Evolutionary conservation across 1,140 invertebrate genomes (phyloP).

Genomic region (Drosophila malerkotliana): DNA sequence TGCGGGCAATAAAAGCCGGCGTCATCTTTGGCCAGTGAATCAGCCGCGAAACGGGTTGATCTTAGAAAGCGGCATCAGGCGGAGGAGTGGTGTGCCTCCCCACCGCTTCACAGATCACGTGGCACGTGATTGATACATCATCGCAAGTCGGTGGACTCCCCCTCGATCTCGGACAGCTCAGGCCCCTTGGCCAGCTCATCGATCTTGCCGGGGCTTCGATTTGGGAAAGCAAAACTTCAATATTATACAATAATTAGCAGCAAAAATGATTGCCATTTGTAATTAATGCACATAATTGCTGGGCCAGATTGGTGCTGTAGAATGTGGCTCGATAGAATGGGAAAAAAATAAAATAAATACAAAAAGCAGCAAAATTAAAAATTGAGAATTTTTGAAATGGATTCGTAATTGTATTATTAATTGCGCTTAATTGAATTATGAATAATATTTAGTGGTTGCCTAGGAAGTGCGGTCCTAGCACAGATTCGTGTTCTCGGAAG

Average conservation of each 20-base stretch:
- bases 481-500: conserved; percentile 70
- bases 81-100: conserved; percentile 3
- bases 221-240: conserved; percentile 76
- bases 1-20: conserved; percentile 43
- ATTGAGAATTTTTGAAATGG: conserved; percentile 70
- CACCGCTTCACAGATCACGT: conserved; percentile 4
- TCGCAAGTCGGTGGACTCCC: conserved; percentile 25
- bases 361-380: conserved; percentile 11
- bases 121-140: conserved; percentile 62
- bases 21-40: conserved; percentile 57
- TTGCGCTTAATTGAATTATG: conserved; percentile 79
- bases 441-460: conserved; percentile 63
- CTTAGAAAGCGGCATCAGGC: conserved; percentile 45
- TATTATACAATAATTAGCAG: conserved; percentile 76
- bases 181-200: conserved; percentile 24
- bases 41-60: conserved; percentile 48
- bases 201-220: conserved; percentile 24
- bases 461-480: conserved; percentile 52
- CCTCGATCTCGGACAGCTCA: conserved; percentile 5
- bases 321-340: conserved; percentile 52
- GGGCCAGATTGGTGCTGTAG: conserved; percentile 56
- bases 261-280: conserved; percentile 75
- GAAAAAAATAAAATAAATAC: conserved; percentile 20
- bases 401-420: conserved; percentile 81
- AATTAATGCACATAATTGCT: conserved; percentile 80